Percentiles rank a stretch among this genome's conserved stretches.
Evolutionary conservation across 2,113 vertebrate species (phyloP).

Genomic region (Hiodon alosoides): DNA sequence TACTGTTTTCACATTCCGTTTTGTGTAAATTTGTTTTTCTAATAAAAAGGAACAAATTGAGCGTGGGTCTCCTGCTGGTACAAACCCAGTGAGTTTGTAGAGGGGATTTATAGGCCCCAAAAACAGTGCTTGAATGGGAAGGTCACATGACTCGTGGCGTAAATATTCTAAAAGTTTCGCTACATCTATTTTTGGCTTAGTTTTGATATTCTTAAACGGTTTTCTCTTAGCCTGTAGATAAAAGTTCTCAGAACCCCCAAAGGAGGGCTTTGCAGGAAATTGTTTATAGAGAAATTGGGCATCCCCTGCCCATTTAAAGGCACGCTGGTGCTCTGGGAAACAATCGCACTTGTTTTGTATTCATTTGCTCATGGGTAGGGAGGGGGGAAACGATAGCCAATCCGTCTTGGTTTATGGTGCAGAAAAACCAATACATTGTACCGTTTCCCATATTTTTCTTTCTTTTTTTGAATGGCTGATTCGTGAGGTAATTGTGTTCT

Average conservation of each 20-base stretch:
- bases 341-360: neutral
- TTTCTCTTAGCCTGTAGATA: no score
- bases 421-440: constrained; percentile 23
- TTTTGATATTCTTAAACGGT: no score
- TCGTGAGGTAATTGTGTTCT: constrained; percentile 24
- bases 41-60: constrained; percentile 5
- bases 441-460: neutral
- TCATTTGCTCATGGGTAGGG: constrained; percentile 2
- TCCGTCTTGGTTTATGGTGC: constrained; percentile 19
- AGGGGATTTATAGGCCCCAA: neutral
- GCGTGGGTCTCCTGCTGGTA: neutral
- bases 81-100: neutral
- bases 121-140: neutral
- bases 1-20: constrained; percentile 13
- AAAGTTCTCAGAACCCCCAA: no score
- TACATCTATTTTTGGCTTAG: no score
- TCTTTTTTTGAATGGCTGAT: constrained; percentile 25
- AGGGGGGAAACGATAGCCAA: constrained; percentile 1
- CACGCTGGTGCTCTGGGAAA: neutral
- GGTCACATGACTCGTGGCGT: no score
- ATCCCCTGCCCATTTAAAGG: neutral
- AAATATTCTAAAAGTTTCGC: no score
- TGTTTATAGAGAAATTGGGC: neutral
- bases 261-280: no score
- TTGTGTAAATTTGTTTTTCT: constrained; percentile 1